Conservation (phyloP, 2,888 invertebrate genomes). For the Caenorhabditis sp. region DNA sequence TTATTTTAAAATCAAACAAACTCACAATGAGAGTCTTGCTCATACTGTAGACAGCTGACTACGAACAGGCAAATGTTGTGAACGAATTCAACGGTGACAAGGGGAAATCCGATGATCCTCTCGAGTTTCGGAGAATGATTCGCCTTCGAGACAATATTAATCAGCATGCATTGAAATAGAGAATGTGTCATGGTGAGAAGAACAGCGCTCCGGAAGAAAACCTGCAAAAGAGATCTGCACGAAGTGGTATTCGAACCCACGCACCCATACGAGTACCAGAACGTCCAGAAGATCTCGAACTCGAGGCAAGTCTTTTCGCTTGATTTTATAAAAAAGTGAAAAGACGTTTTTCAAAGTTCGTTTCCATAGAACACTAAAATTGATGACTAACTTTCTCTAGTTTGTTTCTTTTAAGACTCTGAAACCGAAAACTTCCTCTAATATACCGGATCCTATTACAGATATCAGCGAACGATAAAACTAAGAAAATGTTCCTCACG, state of each 20-base stretch:
- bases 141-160: constrained; percentile 44
- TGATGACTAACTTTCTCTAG: too few relatives aligned
- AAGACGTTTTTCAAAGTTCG: too few relatives aligned
- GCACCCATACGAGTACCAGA: constrained; percentile 77
- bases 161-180: constrained; percentile 57
- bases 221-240: constrained; percentile 51
- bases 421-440: too few relatives aligned
- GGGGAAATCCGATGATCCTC: constrained; percentile 50
- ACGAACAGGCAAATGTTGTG: constrained; percentile 46
- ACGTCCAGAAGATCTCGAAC: constrained; percentile 68
- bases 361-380: too few relatives aligned
- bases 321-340: too few relatives aligned
- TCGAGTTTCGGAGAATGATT: constrained; percentile 23
- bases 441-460: too few relatives aligned
- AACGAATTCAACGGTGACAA: constrained; percentile 44
- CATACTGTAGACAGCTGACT: constrained; percentile 50
- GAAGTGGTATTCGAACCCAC: constrained; percentile 79
- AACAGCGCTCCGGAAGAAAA: constrained; percentile 52
- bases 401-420: too few relatives aligned
- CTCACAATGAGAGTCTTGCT: constrained; percentile 58
- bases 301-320: constrained; percentile 73
- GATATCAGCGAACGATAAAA: too few relatives aligned
- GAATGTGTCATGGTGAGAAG: constrained; percentile 55
- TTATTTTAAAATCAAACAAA: background rate
- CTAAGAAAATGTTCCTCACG: too few relatives aligned